Conservation (phyloP, 2,113 vertebrate species). For the Brevimyrus niger region DNA sequence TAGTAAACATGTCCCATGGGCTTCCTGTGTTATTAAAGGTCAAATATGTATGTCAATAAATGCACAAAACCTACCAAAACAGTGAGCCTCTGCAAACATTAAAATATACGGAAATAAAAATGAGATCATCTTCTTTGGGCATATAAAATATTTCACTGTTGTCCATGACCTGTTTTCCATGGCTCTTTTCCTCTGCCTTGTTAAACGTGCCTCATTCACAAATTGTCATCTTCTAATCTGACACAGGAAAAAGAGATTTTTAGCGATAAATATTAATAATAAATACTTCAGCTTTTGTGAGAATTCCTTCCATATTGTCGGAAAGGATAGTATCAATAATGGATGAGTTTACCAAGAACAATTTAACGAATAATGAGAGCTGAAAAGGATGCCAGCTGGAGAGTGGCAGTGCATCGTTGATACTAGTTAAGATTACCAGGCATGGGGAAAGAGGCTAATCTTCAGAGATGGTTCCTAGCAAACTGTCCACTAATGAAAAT, state of each 20-base stretch:
- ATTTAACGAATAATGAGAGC: slow-evolving; percentile 4
- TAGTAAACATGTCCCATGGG: not conserved
- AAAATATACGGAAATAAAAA: slow-evolving; percentile 6
- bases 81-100: not conserved
- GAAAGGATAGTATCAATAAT: not conserved
- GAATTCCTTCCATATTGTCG: not conserved
- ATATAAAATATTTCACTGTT: slow-evolving; percentile 1
- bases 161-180: not conserved
- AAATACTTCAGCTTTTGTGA: not conserved
- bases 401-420: not conserved
- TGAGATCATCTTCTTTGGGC: not conserved
- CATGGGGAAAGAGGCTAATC: not conserved
- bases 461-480: not conserved
- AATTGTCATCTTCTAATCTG: not conserved
- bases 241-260: not conserved
- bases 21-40: not conserved
- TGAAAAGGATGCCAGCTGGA: not conserved
- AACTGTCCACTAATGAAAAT: not conserved
- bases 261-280: too few relatives aligned
- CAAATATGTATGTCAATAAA: not conserved
- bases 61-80: not conserved
- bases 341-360: not conserved
- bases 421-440: not conserved
- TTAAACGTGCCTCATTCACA: not conserved
- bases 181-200: not conserved